Conservation (phyloP, 2,888 invertebrate genomes). For the Piscicola geometra region DNA sequence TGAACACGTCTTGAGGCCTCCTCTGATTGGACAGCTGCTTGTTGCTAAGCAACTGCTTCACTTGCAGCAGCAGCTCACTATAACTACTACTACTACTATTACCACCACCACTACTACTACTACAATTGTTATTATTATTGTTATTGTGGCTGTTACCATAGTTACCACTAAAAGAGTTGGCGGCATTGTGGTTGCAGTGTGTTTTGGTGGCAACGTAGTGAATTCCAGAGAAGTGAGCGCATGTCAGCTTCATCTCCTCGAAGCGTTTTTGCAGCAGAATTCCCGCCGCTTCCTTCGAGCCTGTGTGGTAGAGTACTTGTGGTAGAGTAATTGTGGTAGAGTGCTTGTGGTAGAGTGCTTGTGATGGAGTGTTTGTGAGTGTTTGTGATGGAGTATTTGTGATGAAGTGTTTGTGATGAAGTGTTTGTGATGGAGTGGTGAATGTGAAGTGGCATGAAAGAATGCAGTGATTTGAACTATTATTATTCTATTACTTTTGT, state of each 20-base stretch:
- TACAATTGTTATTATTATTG: neutral
- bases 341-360: slow-evolving; percentile 1
- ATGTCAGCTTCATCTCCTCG: slow-evolving; percentile 63
- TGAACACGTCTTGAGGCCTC: neutral
- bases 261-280: slow-evolving; percentile 61
- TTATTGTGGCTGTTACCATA: neutral
- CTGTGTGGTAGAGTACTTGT: neutral
- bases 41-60: slow-evolving; percentile 7
- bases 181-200: neutral
- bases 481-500: no score
- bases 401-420: slow-evolving; percentile 3
- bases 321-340: neutral
- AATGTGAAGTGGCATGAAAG: slow-evolving; percentile 6
- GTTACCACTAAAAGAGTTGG: no score
- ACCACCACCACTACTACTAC: neutral
- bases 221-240: slow-evolving; percentile 70
- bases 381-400: neutral
- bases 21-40: neutral
- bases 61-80: slow-evolving; percentile 1
- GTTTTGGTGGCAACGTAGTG: slow-evolving; percentile 56
- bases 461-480: no score
- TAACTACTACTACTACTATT: neutral
- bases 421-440: neutral
- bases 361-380: neutral
- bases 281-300: slow-evolving; percentile 45